These are phyloP conservation scores for Drosophila basisetae DNA, from an alignment of 2,888 invertebrate species.

Conservation along the genomic window DNA sequence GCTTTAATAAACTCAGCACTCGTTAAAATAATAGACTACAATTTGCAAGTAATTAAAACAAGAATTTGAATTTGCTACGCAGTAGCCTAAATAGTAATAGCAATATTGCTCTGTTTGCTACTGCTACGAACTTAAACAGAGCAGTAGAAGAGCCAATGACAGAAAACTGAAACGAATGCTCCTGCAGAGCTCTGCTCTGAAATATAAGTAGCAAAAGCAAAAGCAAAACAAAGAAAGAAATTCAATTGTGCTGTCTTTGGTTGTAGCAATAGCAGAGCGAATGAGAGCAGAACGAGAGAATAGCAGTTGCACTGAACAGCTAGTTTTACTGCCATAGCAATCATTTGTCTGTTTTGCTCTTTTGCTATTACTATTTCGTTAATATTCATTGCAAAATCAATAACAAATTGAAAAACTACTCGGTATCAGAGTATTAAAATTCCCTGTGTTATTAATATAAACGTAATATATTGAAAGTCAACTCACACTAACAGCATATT, in stretches of 20 bases:
- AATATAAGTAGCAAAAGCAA: neutral
- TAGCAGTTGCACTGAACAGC: neutral
- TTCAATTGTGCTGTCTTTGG: neutral
- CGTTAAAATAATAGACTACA: neutral
- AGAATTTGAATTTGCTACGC: neutral
- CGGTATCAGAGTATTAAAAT: neutral
- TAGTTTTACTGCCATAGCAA: neutral
- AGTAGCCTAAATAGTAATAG: neutral
- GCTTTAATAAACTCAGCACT: neutral
- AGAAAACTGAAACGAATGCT: neutral
- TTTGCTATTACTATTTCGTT: neutral
- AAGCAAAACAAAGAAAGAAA: neutral
- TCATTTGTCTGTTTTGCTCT: neutral
- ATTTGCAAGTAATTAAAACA: too few species aligned
- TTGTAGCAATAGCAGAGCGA: neutral
- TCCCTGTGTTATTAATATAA: neutral
- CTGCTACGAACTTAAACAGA: neutral
- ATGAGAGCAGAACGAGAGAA: neutral
- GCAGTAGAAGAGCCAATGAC: neutral
- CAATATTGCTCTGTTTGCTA: neutral
- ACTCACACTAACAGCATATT: neutral
- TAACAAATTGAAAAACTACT: neutral
- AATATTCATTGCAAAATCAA: too few species aligned
- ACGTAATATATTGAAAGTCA: neutral
- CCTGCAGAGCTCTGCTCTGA: neutral